Evolutionary conservation across 2,888 invertebrate genomes (phyloP).

Genomic region (Sinopyrophorus schimmeli): DNA sequence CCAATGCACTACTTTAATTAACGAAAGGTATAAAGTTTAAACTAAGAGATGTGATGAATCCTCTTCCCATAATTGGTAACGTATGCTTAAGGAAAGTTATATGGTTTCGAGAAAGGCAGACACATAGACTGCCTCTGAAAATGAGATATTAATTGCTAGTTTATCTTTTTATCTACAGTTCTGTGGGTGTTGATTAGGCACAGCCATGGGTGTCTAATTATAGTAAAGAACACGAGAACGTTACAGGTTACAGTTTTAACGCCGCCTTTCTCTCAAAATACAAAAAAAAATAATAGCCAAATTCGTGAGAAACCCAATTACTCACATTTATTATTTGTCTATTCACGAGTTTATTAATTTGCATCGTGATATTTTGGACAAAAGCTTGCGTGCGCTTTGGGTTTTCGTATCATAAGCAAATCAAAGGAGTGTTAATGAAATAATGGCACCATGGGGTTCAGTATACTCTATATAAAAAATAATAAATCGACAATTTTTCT

Average conservation of each 20-base stretch:
- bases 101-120: slow-evolving; percentile 21
- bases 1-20: slow-evolving; percentile 20
- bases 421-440: no score
- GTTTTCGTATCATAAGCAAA: no score
- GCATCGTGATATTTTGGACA: no score
- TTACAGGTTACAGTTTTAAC: slow-evolving; percentile 18
- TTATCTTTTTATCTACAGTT: slow-evolving; percentile 32
- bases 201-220: slow-evolving; percentile 30
- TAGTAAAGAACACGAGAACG: slow-evolving; percentile 23
- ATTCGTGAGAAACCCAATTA: slow-evolving; percentile 13
- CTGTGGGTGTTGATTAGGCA: slow-evolving; percentile 32
- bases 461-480: no score
- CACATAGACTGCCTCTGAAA: slow-evolving; percentile 27
- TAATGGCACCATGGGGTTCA: no score
- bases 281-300: slow-evolving; percentile 2
- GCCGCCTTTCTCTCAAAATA: slow-evolving; percentile 12
- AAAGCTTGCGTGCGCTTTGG: no score
- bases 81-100: slow-evolving; percentile 13
- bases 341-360: no score
- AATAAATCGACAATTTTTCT: no score
- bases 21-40: slow-evolving; percentile 10
- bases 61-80: slow-evolving; percentile 23
- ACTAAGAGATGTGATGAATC: slow-evolving; percentile 16
- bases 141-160: slow-evolving; percentile 31
- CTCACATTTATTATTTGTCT: no score